phyloP scores from a whole-genome alignment of 2,888 invertebrate species.

The Hirtodrosophila cameraria region DNA sequence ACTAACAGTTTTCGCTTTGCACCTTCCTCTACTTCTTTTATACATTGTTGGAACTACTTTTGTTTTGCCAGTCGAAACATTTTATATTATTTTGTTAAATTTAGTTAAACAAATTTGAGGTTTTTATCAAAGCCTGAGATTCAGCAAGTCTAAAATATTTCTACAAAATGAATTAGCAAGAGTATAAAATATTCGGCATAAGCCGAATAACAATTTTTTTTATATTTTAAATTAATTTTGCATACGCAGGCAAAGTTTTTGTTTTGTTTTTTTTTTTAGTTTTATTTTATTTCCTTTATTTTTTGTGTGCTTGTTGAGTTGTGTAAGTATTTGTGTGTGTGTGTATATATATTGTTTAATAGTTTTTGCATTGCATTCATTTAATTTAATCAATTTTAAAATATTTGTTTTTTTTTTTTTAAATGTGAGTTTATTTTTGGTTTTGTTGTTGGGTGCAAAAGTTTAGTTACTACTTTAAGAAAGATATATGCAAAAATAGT shows the following conservation, averaged over 20 bases:
- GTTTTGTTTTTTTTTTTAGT: neutral
- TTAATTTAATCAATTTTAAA: conserved; percentile 11
- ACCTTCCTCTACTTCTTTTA: no score
- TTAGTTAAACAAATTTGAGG: no score
- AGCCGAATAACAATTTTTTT: neutral
- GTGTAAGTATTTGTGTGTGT: conserved; percentile 3
- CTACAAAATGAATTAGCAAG: conserved; percentile 5
- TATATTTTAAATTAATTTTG: neutral
- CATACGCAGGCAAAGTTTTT: conserved; percentile 15
- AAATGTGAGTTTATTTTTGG: conserved; percentile 4
- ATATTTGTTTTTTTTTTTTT: neutral
- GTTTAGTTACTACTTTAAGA: conserved; percentile 44
- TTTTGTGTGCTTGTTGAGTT: conserved; percentile 17
- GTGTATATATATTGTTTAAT: conserved; percentile 3
- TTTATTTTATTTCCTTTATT: conserved; percentile 2
- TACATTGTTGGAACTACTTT: no score
- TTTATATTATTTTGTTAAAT: no score
- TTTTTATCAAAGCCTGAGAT: no score
- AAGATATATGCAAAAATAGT: conserved; percentile 32
- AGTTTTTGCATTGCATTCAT: conserved; percentile 27
- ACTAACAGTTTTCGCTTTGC: no score
- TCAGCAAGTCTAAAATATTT: no score
- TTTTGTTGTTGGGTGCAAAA: conserved; percentile 31
- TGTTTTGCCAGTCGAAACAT: no score
- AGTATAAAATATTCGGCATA: conserved; percentile 13